phyloP scores from a whole-genome alignment of 92 coral and sea anemone species.

The Montipora capitata region DNA sequence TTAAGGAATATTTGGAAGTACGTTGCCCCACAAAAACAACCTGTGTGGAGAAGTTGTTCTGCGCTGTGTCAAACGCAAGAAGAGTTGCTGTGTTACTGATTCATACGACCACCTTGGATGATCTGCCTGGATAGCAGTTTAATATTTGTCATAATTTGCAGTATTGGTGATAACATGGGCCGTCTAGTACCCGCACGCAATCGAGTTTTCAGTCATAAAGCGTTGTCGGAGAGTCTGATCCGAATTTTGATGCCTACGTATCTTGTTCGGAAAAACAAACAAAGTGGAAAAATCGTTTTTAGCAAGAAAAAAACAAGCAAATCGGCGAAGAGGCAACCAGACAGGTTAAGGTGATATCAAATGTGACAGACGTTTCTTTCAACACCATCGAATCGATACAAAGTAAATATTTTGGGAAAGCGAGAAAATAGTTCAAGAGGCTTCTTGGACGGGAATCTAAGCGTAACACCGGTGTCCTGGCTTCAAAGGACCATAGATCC shows the following conservation, averaged over 20 bases:
- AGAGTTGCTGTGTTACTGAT: conserved; percentile 31
- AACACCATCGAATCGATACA: conserved; percentile 44
- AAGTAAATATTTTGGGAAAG: not conserved
- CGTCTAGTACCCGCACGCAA: conserved; percentile 29
- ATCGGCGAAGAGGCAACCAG: conserved; percentile 28
- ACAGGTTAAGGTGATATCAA: conserved; percentile 3
- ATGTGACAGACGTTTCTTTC: conserved; percentile 30
- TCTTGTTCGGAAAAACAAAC: conserved; percentile 38
- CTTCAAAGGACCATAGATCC: too few relatives aligned
- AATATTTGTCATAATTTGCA: conserved; percentile 55
- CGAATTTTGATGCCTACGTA: not conserved
- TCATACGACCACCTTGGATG: conserved; percentile 44
- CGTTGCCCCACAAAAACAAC: not conserved
- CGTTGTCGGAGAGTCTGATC: not conserved
- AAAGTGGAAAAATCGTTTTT: conserved; percentile 42
- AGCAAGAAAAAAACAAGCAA: conserved; percentile 31
- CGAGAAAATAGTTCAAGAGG: conserved; percentile 16
- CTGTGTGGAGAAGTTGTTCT: not conserved
- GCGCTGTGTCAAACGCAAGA: conserved; percentile 1
- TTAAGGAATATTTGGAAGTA: conserved; percentile 9
- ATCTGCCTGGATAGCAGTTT: conserved; percentile 10
- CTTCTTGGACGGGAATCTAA: not conserved
- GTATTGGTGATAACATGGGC: conserved; percentile 16
- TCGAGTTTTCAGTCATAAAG: not conserved
- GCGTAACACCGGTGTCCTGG: too few relatives aligned